Evolutionary conservation across 2,113 vertebrate species (phyloP), one percentile per base, ranked within the genome.

Genomic region (Pterocles gutturalis): DNA sequence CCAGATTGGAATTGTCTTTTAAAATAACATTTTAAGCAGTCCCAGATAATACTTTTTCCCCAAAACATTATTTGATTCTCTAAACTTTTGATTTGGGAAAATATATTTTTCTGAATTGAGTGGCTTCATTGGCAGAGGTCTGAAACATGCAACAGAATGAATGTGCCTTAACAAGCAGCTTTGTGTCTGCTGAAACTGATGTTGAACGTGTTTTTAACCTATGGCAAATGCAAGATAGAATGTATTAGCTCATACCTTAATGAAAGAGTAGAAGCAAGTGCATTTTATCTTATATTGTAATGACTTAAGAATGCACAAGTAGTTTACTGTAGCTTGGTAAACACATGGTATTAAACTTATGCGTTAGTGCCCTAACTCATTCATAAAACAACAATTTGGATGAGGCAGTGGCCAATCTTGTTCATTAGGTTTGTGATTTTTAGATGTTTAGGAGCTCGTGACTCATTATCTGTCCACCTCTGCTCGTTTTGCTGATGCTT

Each of bases 251-350:
- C 95, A 97, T 91, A 41, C 89, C 33, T 94, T 96, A 97, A 97
- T 97, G 93, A 96, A 90, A 79, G 94, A 87, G 77, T 93, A 87
- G 94, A 87, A 87, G 87, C 69, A 94, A 92, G 51, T 91, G 61
- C 83, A 61, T 95, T 97, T 93, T 97, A 96, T 97, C 96, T 93
- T 89, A 9, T 19, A 36, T 95, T 95, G 89, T 96, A 94, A 96
- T 96, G 78, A 94, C 83, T 69, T 75, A 93, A 96, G 94, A 87
- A 97, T 85, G 94, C 84, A 65, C 45, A 85, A 61, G 31, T 87
- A 84, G 57, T 93, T 96, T 96, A 85, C 81, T 95, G 77, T 93
- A 95, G 89, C 87, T 76, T 82, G 34, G 73, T 96, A 93, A 96
- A 96, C 70, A 84, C 57, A 71, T 78, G 77, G 81, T 97, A 60